A percentile compares a stretch with the other conserved stretches of the same genome.
Evolutionary conservation across 2,797 vertebrate species (phyloP).

Genomic region (Cichlasoma orientale): DNA sequence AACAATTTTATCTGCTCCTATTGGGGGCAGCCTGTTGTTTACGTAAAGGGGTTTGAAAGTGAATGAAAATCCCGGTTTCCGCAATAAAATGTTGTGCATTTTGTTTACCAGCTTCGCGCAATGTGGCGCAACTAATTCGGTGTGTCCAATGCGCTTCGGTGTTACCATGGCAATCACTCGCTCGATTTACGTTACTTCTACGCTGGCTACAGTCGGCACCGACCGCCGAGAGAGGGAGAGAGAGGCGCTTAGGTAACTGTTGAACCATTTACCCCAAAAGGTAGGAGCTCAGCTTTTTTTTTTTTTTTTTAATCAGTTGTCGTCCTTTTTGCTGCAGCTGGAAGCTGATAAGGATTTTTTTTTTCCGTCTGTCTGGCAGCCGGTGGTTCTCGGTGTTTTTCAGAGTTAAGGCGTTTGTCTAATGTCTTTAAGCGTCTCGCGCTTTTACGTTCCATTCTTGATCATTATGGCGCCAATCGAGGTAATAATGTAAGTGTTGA

Average conservation of each 20-base stretch:
- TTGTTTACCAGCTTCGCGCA: conserved; percentile 20
- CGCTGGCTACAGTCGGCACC: conserved; percentile 12
- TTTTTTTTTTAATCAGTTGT: background rate
- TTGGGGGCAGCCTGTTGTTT: background rate
- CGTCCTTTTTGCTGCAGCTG: background rate
- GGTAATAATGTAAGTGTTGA: background rate
- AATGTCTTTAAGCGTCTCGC: background rate
- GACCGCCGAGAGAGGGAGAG: conserved; percentile 17
- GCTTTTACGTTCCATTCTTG: background rate
- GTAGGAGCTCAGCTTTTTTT: conserved; percentile 27
- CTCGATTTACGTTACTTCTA: conserved; percentile 59
- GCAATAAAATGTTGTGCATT: background rate
- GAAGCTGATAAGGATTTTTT: background rate
- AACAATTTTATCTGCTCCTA: background rate
- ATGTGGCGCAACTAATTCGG: conserved; percentile 33
- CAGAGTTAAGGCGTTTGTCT: background rate
- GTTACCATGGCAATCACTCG: conserved; percentile 78
- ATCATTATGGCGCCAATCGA: background rate
- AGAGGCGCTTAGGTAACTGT: conserved; percentile 9
- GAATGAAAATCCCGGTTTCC: background rate
- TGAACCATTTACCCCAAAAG: conserved; percentile 25
- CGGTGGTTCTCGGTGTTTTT: background rate
- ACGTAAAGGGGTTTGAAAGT: background rate
- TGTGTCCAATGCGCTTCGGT: conserved; percentile 58
- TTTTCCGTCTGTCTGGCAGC: background rate